These are phyloP conservation scores for Apamea sordens DNA, from an alignment of 2,888 invertebrate genomes.

Conservation along the genomic window DNA sequence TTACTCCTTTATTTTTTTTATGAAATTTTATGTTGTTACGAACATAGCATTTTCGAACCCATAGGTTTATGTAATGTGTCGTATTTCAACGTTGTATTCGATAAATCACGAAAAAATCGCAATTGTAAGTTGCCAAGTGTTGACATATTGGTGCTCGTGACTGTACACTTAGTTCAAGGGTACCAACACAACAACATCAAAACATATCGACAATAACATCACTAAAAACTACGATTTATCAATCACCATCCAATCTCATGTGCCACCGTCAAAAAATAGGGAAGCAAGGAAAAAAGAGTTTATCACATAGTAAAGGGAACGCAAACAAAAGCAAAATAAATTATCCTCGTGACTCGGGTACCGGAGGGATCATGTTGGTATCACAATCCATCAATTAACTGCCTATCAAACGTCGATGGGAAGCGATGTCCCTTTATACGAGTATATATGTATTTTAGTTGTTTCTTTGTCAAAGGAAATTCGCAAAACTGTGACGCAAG, in stretches of 20 bases:
- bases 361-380: slow-evolving; percentile 62
- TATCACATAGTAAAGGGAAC: slow-evolving; percentile 60
- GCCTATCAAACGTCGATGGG: slow-evolving; percentile 64
- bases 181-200: slow-evolving; percentile 15
- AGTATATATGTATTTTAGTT: slow-evolving; percentile 50
- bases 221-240: slow-evolving; percentile 62
- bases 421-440: slow-evolving; percentile 63
- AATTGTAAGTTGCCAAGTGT: too few relatives aligned
- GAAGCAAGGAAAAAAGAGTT: slow-evolving; percentile 59
- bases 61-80: too few relatives aligned
- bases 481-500: slow-evolving; percentile 13
- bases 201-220: slow-evolving; percentile 41
- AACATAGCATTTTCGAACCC: too few relatives aligned
- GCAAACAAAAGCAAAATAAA: slow-evolving; percentile 68
- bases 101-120: too few relatives aligned
- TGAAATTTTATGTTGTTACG: too few relatives aligned
- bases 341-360: slow-evolving; percentile 61
- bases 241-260: slow-evolving; percentile 64
- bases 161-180: slow-evolving; percentile 28
- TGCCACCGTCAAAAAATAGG: slow-evolving; percentile 55
- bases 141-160: too few relatives aligned
- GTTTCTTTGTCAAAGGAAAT: slow-evolving; percentile 34
- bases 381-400: slow-evolving; percentile 69
- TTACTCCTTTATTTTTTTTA: too few relatives aligned
- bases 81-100: too few relatives aligned